Evolutionary conservation across 2,888 invertebrate species (phyloP), one percentile per base, ranked within the genome.

Genomic region (Meiosimyza platycephala): DNA sequence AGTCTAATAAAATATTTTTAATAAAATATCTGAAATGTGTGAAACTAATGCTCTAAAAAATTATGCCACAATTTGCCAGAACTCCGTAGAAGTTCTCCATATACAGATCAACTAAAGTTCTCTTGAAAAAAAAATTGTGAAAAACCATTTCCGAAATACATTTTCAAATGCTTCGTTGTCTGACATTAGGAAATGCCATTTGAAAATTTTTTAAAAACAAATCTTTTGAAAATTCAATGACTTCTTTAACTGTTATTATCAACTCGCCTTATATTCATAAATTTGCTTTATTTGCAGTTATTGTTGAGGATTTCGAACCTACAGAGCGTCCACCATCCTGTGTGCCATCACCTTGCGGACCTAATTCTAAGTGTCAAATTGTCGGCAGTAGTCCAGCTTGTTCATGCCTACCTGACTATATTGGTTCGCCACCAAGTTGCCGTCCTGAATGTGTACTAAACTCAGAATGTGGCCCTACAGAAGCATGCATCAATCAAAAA

Each of bases 341-440:
- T 83, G 90, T 90, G 47, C 95, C 95, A 65, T 94, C 94, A 28
- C 95, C 95, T 0, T 96, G 95, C 82, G 95, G 95, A 22, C 93
- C 94, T 2, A 93, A 95, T 85, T 93, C 95, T 0, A 91, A 93
- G 74, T 95, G 95, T 81, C 93, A 93, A 83, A 89, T 94, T 76
- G 88, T 92, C 76, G 90, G 91, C 51, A 93, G 91, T 77, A 92
- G 89, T 80, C 94, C 92, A 72, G 93, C 92, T 1, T 95, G 95
- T 82, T 93, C 94, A 1, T 95, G 95, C 83, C 87, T 93, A 65
- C 91, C 91, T n/a, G 91, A 93, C 79, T 94, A 91, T 80, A 90
- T 92, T 55, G 95, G 95, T n/a, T 90, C 91, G 22, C 95, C 93
- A 71, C 94, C 94, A 2, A 91, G 90, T 71, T 95, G 94, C 82